Percentiles rank a stretch among this genome's conserved stretches.
phyloP scores from a whole-genome alignment of 2,888 invertebrate genomes.

The Drosophila quinaria region DNA sequence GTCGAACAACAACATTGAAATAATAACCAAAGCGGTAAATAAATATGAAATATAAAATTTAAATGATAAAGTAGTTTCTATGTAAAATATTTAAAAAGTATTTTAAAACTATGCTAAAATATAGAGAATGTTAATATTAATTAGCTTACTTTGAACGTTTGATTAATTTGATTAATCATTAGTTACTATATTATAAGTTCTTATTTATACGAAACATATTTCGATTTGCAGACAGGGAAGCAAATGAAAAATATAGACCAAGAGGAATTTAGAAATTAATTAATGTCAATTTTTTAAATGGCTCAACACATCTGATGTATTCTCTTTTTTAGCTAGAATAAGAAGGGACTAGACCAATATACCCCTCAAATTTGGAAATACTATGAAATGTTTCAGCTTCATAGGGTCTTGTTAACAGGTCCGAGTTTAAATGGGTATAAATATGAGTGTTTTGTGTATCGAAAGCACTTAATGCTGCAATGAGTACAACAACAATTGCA shows the following conservation, averaged over 20 bases:
- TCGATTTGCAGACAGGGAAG: no score
- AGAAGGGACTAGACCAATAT: not conserved
- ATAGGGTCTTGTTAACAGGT: not conserved
- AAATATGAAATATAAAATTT: not conserved
- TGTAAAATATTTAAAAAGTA: not conserved
- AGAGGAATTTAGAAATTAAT: no score
- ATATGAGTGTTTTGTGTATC: conserved; percentile 3
- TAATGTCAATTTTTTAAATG: no score
- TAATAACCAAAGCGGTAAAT: not conserved
- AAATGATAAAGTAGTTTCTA: not conserved
- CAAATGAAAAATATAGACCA: no score
- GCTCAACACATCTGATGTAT: not conserved
- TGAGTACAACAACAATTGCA: conserved; percentile 30
- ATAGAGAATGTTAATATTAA: not conserved
- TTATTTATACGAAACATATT: not conserved
- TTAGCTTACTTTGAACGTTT: no score
- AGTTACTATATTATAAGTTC: no score
- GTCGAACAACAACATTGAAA: not conserved
- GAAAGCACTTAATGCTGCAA: conserved; percentile 41
- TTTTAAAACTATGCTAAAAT: not conserved
- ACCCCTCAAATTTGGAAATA: not conserved
- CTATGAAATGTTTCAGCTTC: not conserved
- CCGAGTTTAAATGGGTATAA: not conserved
- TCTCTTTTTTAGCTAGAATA: not conserved
- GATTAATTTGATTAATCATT: no score